Conservation (phyloP, 2,797 vertebrate species). For the Neopelma chrysocephalum region DNA sequence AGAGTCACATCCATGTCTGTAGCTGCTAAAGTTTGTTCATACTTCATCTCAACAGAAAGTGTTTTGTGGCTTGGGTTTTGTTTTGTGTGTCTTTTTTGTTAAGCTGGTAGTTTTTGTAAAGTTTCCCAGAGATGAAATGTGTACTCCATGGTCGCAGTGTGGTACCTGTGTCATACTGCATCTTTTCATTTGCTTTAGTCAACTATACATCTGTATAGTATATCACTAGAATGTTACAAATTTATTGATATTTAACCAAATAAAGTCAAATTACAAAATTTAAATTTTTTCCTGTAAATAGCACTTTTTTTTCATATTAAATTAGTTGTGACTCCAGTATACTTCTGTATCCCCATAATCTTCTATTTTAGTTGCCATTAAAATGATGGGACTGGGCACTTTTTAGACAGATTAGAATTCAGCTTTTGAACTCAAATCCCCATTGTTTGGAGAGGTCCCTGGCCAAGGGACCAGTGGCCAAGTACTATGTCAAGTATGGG, state of each 20-base stretch:
- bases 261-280: background rate
- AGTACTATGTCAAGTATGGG: background rate
- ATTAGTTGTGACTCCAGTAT: background rate
- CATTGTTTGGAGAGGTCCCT: accelerated
- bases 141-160: background rate
- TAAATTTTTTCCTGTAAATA: background rate
- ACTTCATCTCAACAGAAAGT: background rate
- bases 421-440: background rate
- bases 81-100: background rate
- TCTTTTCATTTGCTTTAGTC: background rate
- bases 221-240: background rate
- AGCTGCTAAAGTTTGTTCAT: background rate
- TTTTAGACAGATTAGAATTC: background rate
- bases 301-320: background rate
- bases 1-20: background rate
- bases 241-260: background rate
- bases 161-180: background rate
- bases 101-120: background rate
- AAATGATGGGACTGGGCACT: background rate
- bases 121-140: background rate
- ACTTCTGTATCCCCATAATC: background rate
- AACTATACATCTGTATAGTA: background rate
- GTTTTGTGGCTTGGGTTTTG: background rate
- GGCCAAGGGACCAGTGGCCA: background rate
- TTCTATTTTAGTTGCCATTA: background rate